Evolutionary conservation across 2,888 invertebrate genomes (phyloP).

Genomic region (Synergus umbraculus): DNA sequence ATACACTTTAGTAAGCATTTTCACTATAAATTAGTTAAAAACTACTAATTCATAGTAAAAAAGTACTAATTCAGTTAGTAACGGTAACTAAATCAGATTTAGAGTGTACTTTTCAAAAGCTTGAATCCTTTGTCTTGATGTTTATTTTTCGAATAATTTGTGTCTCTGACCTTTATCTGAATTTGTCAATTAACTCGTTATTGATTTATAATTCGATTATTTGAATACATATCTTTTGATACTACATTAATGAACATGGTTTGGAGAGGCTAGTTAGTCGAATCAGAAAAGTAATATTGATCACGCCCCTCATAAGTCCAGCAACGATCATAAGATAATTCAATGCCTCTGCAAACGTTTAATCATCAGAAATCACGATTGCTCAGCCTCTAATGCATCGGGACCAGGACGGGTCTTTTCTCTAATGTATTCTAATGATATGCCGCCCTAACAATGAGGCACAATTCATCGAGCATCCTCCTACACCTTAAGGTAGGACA

Average conservation of each 20-base stretch:
- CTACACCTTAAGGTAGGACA: slow-evolving; percentile 61
- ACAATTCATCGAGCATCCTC: slow-evolving; percentile 72
- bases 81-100: too few relatives aligned
- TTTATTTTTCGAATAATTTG: too few relatives aligned
- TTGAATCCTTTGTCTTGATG: too few relatives aligned
- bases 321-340: slow-evolving; percentile 36
- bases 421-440: slow-evolving; percentile 74
- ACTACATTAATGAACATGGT: neutral
- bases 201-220: neutral
- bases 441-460: slow-evolving; percentile 75
- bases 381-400: slow-evolving; percentile 40
- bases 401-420: slow-evolving; percentile 9
- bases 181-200: neutral
- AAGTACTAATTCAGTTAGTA: too few relatives aligned
- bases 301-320: slow-evolving; percentile 39
- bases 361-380: slow-evolving; percentile 46
- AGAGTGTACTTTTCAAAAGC: too few relatives aligned
- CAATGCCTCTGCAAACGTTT: slow-evolving; percentile 42
- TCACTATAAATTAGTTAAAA: too few relatives aligned
- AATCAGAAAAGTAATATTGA: slow-evolving; percentile 28
- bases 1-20: too few relatives aligned
- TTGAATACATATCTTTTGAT: neutral
- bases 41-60: too few relatives aligned
- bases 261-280: slow-evolving; percentile 28
- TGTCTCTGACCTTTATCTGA: too few relatives aligned